Base-by-base conservation (phyloP, 2,888 invertebrate species). In the Lordiphosa fenestrarum region DNA sequence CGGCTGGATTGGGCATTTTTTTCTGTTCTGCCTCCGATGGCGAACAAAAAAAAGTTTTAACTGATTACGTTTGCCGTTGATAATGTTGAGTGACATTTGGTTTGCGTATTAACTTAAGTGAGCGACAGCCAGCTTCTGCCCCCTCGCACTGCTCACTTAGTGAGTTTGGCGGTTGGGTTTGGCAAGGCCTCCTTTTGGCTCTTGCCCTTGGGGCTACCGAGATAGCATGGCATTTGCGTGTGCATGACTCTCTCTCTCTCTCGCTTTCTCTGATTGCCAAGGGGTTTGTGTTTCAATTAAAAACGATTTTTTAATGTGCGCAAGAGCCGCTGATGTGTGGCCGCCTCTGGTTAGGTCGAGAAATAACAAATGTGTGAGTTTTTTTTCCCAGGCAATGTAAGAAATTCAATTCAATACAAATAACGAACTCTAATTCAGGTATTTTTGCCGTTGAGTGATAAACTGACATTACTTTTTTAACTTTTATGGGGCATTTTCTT, bases 61-160 rank as follows among this genome's bases (percentile, higher is more conserved):
- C 84, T 84, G 80, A 80, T 80, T 84, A 84, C 78, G 72, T 84
- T 84, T 82, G 80, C 83, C 59, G 82, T 80, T 80, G 78, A 80
- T 80, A 82, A 80, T 84, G 80, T 78, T 81, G 84, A 81, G 84
- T 81, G 80, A 81, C 80, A 82, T 77, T 82, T 84, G 78, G 80
- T 81, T 84, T 81, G 73, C 15, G 15, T 15, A 15, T 15, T 15
- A 15, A 15, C 15, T 15, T 15, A 15, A 15, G 15, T 15, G 15
- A 77, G 77, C 73, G 81, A 75, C 84, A 84, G 69, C 46, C 57
- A 42, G 53, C 53, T 44, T 52, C 36, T 23, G 40, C 23, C 23
- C 6, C 23, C n/a, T 40, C 41, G 15, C 10, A n/a, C 4, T 12
- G n/a, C 2, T 7, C 23, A 37, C 37, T 38, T 6, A 6, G 40